A percentile compares a stretch with the other conserved stretches of the same genome.
Conservation (phyloP, 2,797 vertebrate genomes). For the Sebastes kiyomatsui region DNA sequence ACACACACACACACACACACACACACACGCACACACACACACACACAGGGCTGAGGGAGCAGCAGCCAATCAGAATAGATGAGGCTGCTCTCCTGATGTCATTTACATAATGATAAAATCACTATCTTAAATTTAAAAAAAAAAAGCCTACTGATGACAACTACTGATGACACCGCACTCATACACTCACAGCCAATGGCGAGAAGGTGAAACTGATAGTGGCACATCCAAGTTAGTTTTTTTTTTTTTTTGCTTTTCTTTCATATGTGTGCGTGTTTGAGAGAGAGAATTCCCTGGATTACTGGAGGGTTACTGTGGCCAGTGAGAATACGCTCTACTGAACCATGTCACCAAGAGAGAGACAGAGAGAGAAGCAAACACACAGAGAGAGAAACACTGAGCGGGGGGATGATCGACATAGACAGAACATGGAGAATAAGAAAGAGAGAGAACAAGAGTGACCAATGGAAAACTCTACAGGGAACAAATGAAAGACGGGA, state of each 20-base stretch:
- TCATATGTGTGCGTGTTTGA: not conserved
- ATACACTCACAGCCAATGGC: not conserved
- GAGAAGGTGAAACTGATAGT: conserved; percentile 4
- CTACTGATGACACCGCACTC: conserved; percentile 11
- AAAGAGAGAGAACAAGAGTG: conserved; percentile 1
- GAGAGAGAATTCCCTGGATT: conserved; percentile 37
- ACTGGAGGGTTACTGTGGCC: conserved; percentile 48
- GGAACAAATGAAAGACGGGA: conserved; percentile 48
- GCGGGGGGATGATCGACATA: not conserved
- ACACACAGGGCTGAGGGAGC: conserved; percentile 10
- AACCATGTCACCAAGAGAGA: conserved; percentile 48
- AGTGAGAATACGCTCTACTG: conserved; percentile 39
- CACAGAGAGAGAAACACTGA: not conserved
- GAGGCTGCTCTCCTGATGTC: conserved; percentile 50
- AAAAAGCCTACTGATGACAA: conserved; percentile 4
- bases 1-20: not conserved
- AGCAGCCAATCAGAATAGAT: conserved; percentile 57
- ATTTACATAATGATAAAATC: conserved; percentile 63
- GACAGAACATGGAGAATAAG: not conserved
- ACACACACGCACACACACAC: conserved; percentile 1
- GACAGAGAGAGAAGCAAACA: conserved; percentile 10
- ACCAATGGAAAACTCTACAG: conserved; percentile 36
- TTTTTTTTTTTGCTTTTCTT: not conserved
- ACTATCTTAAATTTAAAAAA: conserved; percentile 39
- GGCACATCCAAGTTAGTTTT: not conserved